Evolutionary conservation across 2,888 invertebrate species (phyloP), one percentile per base, ranked within the genome.

Genomic region (Hermaeophaga mercurialis): DNA sequence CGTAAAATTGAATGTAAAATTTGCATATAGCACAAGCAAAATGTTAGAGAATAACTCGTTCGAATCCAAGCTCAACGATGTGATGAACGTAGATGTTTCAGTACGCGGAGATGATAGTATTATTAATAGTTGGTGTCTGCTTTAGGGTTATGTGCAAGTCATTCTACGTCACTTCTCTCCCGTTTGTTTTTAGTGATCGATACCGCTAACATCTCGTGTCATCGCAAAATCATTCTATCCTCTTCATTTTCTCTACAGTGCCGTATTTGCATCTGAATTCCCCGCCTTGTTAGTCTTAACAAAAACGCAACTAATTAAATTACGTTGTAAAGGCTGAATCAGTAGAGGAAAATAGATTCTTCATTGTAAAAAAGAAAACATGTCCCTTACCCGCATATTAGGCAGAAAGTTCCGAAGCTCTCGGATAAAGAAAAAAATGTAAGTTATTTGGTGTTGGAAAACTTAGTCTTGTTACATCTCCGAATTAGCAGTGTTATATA

Each of bases 91-190:
- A 74, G 74, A 75, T 75, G 74, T 75, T 75, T 72, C 70, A 70
- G 70, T 65, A 67, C 63, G 62, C 63, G 62, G 66, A 67, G 75
- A 74, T 76, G 76, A 77, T 77, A 74, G 75, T 74, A 76, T 77
- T 77, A 77, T 77, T 77, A 77, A 77, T 76, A 75, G 77, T 67
- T 75, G 71, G 74, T 76, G 75, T 76, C 75, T 76, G 75, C 69
- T 70, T 68, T 70, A 69, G 70, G 73, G 71, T 72, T 73, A 73
- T 73, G 73, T 76, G 76, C 76, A 75, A 76, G 76, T 76, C 76
- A 76, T 75, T 74, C 75, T 74, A 74, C 74, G 75, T 75, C 75
- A 74, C 73, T 72, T 71, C 71, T 69, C 70, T 72, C 71, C 73
- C 73, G 74, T 75, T 74, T 75, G 73, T 75, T 73, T 74, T 70